A percentile compares a stretch with the other conserved stretches of the same genome.
phyloP scores from a whole-genome alignment of 2,113 vertebrate genomes.

The Odobenus rosmarus region DNA sequence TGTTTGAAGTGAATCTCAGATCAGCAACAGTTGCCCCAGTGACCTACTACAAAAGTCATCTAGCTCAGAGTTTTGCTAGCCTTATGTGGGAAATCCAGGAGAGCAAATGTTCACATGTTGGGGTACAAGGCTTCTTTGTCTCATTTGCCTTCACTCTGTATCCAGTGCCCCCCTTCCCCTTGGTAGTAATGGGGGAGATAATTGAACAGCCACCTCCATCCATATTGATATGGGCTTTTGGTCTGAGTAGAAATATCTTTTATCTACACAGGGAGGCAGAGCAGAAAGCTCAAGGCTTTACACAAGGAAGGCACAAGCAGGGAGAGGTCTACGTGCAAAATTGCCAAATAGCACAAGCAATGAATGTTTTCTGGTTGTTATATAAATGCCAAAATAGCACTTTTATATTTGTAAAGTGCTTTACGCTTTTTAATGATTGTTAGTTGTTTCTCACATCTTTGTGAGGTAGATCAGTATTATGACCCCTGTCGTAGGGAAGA shows the following conservation, averaged over 20 bases:
- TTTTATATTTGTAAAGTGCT: slow-evolving; percentile 68
- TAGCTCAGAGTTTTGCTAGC: background rate
- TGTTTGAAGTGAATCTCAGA: background rate
- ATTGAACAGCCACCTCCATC: background rate
- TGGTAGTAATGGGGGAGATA: background rate
- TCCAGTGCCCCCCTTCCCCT: background rate
- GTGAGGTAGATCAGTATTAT: slow-evolving; percentile 68
- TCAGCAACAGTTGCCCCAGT: background rate
- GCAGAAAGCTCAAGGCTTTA: background rate
- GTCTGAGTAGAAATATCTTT: background rate
- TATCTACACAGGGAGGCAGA: background rate
- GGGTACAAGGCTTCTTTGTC: background rate
- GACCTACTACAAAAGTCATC: background rate
- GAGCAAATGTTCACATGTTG: background rate
- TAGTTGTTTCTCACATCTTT: slow-evolving; percentile 46
- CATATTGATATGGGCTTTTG: background rate
- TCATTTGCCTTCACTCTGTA: background rate
- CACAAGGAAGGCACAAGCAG: background rate
- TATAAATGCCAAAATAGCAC: slow-evolving; percentile 74
- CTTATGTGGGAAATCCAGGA: background rate
- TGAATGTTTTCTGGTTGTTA: slow-evolving; percentile 59
- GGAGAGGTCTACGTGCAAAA: background rate
- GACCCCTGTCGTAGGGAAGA: background rate
- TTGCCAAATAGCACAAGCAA: slow-evolving; percentile 76
- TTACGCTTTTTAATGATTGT: slow-evolving; percentile 55